Conservation (phyloP, 2,888 invertebrate genomes). For the Petrolisthes manimaculis region DNA sequence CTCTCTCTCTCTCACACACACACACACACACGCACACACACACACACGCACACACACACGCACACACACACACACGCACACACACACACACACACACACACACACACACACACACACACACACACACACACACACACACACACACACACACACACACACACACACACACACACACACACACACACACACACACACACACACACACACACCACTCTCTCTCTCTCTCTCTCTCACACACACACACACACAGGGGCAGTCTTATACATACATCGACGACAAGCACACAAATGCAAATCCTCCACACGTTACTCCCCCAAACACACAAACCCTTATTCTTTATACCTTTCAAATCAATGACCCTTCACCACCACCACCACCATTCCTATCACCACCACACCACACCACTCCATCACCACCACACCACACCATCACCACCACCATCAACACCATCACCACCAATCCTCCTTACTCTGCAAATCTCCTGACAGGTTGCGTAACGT, state of each 20-base stretch:
- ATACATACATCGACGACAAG: not conserved
- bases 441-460: no score
- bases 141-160: not conserved
- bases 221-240: no score
- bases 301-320: not conserved
- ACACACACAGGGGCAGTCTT: not conserved
- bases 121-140: conserved; percentile 14
- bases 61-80: not conserved
- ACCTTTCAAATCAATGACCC: not conserved
- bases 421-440: no score
- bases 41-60: not conserved
- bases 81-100: not conserved
- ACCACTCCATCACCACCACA: no score
- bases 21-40: not conserved
- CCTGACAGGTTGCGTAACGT: no score
- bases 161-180: not conserved
- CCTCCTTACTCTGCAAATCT: not conserved
- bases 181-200: not conserved
- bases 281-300: not conserved
- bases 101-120: conserved; percentile 15
- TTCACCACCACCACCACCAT: not conserved
- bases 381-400: not conserved
- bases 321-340: not conserved
- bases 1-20: not conserved
- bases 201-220: not conserved